Conservation (phyloP, 1,140 invertebrate species). For the Cyclargus thomasi region DNA sequence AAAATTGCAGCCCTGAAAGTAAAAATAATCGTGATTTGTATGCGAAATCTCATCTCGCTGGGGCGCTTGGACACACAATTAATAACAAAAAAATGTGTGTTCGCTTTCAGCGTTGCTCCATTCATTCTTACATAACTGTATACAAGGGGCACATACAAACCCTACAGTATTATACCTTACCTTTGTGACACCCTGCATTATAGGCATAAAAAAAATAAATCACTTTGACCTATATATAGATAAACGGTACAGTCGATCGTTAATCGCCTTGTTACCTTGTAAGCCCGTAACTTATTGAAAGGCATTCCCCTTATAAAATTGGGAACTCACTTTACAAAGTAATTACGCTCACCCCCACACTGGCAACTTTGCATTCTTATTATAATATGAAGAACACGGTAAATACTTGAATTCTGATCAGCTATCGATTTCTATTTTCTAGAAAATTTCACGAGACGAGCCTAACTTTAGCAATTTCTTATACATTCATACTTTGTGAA, state of each 20-base stretch:
- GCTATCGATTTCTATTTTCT: slow-evolving; percentile 5
- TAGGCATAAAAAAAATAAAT: neutral
- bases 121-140: too few species aligned
- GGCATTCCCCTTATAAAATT: slow-evolving; percentile 21
- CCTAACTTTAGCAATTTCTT: slow-evolving; percentile 3
- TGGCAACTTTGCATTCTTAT: slow-evolving; percentile 45
- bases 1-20: too few species aligned
- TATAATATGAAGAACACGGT: slow-evolving; percentile 37
- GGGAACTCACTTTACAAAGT: slow-evolving; percentile 25
- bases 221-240: neutral
- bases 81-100: too few species aligned
- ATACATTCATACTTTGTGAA: neutral
- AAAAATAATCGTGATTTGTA: too few species aligned
- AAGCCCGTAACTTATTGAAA: slow-evolving; percentile 18
- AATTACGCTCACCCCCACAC: slow-evolving; percentile 38
- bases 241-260: slow-evolving; percentile 30
- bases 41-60: too few species aligned
- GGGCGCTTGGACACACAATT: too few species aligned
- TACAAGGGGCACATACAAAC: too few species aligned
- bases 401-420: slow-evolving; percentile 31
- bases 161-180: too few species aligned
- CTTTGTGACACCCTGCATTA: too few species aligned
- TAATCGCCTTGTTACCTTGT: slow-evolving; percentile 18
- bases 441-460: neutral
- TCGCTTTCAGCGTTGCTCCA: too few species aligned